Evolutionary conservation across 2,888 invertebrate genomes (phyloP).

Genomic region (Rotaria sp.): DNA sequence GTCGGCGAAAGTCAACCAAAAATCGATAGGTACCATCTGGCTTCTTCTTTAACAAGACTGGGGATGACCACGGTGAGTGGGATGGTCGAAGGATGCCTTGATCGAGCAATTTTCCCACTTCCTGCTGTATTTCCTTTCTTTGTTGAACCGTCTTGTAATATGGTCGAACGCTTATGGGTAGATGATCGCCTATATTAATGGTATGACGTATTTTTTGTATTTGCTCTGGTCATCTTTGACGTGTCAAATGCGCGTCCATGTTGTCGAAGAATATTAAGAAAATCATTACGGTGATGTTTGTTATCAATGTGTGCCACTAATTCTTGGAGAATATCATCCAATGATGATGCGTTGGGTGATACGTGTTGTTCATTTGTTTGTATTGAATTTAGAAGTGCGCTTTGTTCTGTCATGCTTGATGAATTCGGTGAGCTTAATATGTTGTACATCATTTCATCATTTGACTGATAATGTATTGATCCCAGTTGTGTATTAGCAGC

Average conservation of each 20-base stretch:
- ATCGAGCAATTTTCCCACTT: not conserved
- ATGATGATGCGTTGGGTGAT: not conserved
- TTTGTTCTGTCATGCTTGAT: not conserved
- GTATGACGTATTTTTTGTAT: not conserved
- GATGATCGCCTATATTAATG: not conserved
- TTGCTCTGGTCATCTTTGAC: not conserved
- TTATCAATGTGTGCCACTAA: not conserved
- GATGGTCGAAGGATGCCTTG: too few species aligned
- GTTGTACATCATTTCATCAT: not conserved
- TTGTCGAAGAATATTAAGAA: not conserved
- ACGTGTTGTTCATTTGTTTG: not conserved
- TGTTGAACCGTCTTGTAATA: not conserved
- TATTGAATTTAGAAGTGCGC: too few species aligned
- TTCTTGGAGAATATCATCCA: too few species aligned
- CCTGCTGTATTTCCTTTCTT: not conserved
- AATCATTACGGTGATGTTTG: not conserved
- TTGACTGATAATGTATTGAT: slow-evolving; percentile 2
- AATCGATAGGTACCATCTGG: not conserved
- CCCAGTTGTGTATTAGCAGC: not conserved
- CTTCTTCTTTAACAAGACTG: not conserved
- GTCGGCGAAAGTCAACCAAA: not conserved
- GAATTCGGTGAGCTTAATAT: not conserved
- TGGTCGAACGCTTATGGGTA: not conserved
- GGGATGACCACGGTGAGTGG: not conserved
- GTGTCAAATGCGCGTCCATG: not conserved